Evolutionary conservation across 23 tunicate species (phyloP), one percentile per base, ranked within the genome.

Genomic region (Botrylloides violaceus): DNA sequence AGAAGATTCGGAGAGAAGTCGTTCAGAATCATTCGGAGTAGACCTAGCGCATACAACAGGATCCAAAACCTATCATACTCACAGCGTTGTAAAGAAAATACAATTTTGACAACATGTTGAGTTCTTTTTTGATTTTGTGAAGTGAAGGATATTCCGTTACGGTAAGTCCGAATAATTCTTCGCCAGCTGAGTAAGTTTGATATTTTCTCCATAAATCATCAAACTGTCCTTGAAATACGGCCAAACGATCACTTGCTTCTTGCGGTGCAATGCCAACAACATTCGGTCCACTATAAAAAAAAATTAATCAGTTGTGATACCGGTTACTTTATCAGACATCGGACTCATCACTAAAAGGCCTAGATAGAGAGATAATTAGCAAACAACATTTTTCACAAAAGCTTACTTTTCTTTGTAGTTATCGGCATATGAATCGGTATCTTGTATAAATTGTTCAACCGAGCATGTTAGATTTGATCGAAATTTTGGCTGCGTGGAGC

Each of bases 1-100:
- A n/a, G n/a, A n/a, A n/a, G n/a, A n/a, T n/a, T n/a, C n/a, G n/a
- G n/a, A n/a, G n/a, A n/a, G n/a, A n/a, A n/a, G n/a, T n/a, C n/a
- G n/a, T n/a, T n/a, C n/a, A n/a, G n/a, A n/a, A n/a, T n/a, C n/a
- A n/a, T n/a, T n/a, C n/a, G n/a, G n/a, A n/a, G n/a, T n/a, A n/a
- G n/a, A n/a, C n/a, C n/a, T n/a, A n/a, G n/a, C n/a, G n/a, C n/a
- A n/a, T n/a, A n/a, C n/a, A n/a, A n/a, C n/a, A n/a, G n/a, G n/a
- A n/a, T n/a, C n/a, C n/a, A n/a, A n/a, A n/a, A n/a, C n/a, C n/a
- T n/a, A 31, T 28, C 21, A 19, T 38, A 64, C 81, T 76, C 71
- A 88, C 96, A 49, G 96, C 77, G 71, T 92, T 84, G 61, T 92
- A 92, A 29, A 92, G 61, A 18, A 86, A 83, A 48, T 92, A 92